Evolutionary conservation across 2,113 vertebrate genomes (phyloP).

Genomic region (Antennarius striatus): DNA sequence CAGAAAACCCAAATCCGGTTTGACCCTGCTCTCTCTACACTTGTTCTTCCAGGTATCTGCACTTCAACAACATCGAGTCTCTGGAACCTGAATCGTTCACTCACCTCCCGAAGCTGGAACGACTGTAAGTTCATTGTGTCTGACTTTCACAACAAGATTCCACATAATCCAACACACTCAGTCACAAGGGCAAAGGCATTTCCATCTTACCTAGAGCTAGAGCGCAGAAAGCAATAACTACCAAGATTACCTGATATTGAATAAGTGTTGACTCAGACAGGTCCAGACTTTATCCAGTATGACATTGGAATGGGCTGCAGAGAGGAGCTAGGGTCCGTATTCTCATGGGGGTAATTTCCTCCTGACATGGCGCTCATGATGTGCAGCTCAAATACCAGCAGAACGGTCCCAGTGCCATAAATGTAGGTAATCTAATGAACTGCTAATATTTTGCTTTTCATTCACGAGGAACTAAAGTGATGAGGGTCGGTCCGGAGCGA

Average conservation of each 20-base stretch:
- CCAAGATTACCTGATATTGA: background rate
- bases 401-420: background rate
- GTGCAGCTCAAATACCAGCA: no score
- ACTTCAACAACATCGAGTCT: constrained; percentile 98
- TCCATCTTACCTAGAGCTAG: background rate
- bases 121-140: constrained; percentile 86
- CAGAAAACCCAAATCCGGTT: constrained; percentile 19
- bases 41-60: constrained; percentile 87
- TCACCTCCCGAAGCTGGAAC: constrained; percentile 94
- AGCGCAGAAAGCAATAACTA: constrained; percentile 3
- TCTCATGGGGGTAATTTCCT: no score
- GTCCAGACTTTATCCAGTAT: constrained; percentile 7
- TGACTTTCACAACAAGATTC: background rate
- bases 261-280: constrained; percentile 8
- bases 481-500: no score
- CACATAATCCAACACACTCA: background rate
- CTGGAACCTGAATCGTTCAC: constrained; percentile 94
- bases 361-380: no score
- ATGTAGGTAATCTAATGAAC: no score
- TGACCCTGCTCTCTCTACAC: constrained; percentile 31
- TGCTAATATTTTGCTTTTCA: no score
- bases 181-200: background rate
- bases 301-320: constrained; percentile 3
- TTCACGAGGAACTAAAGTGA: no score
- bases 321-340: constrained; percentile 2